Evolutionary conservation across 1,140 invertebrate genomes (phyloP), one percentile per base, ranked within the genome.

Genomic region (Ditylenchus dipsaci): DNA sequence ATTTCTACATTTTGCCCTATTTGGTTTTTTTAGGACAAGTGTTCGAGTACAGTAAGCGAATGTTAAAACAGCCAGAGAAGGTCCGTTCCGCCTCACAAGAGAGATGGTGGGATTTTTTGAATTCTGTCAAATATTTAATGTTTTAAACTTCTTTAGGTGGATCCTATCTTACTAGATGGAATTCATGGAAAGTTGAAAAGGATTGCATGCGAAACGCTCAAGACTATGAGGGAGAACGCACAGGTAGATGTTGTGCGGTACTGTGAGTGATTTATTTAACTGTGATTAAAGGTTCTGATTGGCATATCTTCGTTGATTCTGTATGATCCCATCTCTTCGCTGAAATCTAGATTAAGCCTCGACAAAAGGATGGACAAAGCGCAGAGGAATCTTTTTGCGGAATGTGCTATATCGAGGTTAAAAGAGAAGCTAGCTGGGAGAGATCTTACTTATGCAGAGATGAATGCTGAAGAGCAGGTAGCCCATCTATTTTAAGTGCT

Each of bases 71-170:
- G 13, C 90, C 87, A 89, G 93, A 97, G 86, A 91, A 89, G 0
- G 89, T 97, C 43, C 93, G 0, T 97, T 97, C 83, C 87, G 93
- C 30, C 83, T 97, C 21, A 93, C 92, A 0, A 88, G 92, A 78
- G 91, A 95, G 82, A 89, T 53, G 23, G 49, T 38, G 11, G 3
- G 33, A 38, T 38, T 38, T 95, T 42, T 60, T 60, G 23, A 26
- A 21, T n/a, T 29, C 21, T 9, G 8, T 8, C 21, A 11, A 58
- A 13, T 13, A 21, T 58, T 19, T 21, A 58, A 9, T 13, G 56
- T 11, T 58, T 58, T 58, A 11, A 21, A 9, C 57, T n/a, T 27
- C 49, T 68, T 45, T 19, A 68, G 17, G 63, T 71, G 33, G 69
- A 71, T 27, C 69, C 69, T 15, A 63, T 71, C 9, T 29, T 71